Base-by-base conservation (phyloP, 2,797 vertebrate species). In the Hafferia zeledoni region DNA sequence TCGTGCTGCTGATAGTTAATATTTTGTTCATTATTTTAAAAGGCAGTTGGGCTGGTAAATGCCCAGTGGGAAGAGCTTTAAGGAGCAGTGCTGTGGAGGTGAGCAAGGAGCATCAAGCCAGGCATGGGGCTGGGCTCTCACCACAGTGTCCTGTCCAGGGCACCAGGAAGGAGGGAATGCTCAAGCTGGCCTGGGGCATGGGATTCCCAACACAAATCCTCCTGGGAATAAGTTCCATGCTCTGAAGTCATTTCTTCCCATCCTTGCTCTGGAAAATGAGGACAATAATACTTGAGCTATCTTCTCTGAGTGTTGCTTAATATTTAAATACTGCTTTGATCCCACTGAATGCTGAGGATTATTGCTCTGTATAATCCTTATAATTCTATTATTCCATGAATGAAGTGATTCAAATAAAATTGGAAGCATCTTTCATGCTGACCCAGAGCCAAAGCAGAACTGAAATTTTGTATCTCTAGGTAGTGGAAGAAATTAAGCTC, bases 321-420 rank as follows among this genome's bases (percentile, higher is more conserved):
- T 94, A 70, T 71, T 69, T 75, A 22, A 81, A 41, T 75, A 82
- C n/a, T 24, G 78, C 63, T 90, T 87, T 82, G 88, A 85, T 95
- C 60, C 41, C 23, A 24, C 15, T 59, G 60, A 92, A 27, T 52
- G 53, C 87, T 88, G 65, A 86, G 72, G 57, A 57, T 93, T 93
- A 72, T 49, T 84, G 59, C 64, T 81, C 49, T 76, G 23, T 71
- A 53, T 90, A 89, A 91, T 87, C 72, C 72, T 53, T 64, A 5
- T 88, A 86, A 94, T 90, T 94, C 65, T 94, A 41, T 90, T 90
- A 92, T 79, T 82, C 67, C 27, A 31, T 1, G 3, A 77, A 22
- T 72, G 60, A 85, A 91, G 50, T 50, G 39, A 77, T 81, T 85
- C 55, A 75, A 19, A 39, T 81, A 64, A 94, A 94, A 93, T 44